These are phyloP conservation scores for Isotomurus palustris DNA, from an alignment of 2,888 invertebrate genomes.

Conservation along the genomic window DNA sequence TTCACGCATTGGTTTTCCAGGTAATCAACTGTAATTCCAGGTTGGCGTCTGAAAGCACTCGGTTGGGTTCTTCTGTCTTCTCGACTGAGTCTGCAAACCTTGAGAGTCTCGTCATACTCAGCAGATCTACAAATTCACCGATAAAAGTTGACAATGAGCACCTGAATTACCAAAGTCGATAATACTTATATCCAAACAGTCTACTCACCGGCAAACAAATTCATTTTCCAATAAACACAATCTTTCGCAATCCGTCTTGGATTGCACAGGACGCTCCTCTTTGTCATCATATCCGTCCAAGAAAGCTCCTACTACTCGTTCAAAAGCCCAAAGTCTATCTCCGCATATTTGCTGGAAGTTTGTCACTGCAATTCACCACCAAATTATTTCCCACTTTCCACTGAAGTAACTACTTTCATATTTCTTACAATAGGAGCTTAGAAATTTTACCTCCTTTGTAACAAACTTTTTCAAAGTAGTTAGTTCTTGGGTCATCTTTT, in stretches of 20 bases:
- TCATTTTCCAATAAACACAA: slow-evolving; percentile 54
- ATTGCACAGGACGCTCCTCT: slow-evolving; percentile 49
- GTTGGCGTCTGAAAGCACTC: slow-evolving; percentile 51
- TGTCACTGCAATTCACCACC: slow-evolving; percentile 46
- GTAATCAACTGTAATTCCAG: slow-evolving; percentile 53
- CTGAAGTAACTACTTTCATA: too few species aligned
- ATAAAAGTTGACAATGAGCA: background rate
- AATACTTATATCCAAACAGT: background rate
- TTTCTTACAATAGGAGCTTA: background rate
- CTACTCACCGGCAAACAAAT: slow-evolving; percentile 52
- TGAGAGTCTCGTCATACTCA: slow-evolving; percentile 53
- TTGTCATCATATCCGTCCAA: slow-evolving; percentile 52
- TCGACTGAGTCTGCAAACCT: slow-evolving; percentile 53
- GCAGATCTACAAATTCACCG: slow-evolving; percentile 50
- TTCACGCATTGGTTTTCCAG: slow-evolving; percentile 56
- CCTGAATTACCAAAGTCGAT: background rate
- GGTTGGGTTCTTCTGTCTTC: slow-evolving; percentile 56
- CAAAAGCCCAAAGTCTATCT: slow-evolving; percentile 54
- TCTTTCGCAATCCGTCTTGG: slow-evolving; percentile 52
- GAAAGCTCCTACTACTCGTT: slow-evolving; percentile 53
- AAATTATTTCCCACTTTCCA: background rate
- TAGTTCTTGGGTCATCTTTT: slow-evolving; percentile 49
- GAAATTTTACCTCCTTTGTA: slow-evolving; percentile 49
- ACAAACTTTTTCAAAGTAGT: slow-evolving; percentile 52
- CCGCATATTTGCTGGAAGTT: slow-evolving; percentile 51